These are phyloP conservation scores for Sarcophaga carnaria DNA, from an alignment of 2,888 invertebrate genomes.

Conservation along the genomic window DNA sequence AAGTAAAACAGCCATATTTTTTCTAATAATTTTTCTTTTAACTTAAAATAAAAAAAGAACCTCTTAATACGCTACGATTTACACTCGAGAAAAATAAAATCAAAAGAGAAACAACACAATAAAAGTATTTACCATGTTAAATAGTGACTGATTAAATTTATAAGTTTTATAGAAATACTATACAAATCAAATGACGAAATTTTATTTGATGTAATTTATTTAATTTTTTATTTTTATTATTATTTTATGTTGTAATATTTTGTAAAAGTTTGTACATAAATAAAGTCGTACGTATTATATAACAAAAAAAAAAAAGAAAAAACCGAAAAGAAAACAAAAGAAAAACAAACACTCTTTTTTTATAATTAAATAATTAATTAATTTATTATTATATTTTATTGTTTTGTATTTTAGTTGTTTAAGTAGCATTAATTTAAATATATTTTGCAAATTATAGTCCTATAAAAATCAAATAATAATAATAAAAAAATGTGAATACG, in stretches of 20 bases:
- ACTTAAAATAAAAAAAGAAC: not conserved
- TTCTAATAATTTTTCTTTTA: conserved; percentile 13
- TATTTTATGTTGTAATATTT: conserved; percentile 13
- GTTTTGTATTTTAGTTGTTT: conserved; percentile 58
- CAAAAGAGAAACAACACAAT: conserved; percentile 12
- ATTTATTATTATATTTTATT: conserved; percentile 54
- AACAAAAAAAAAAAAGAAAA: too few species aligned
- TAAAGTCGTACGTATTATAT: conserved; percentile 22
- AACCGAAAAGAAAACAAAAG: not conserved
- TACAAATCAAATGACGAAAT: too few species aligned
- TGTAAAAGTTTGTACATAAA: conserved; percentile 44
- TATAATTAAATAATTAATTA: conserved; percentile 45
- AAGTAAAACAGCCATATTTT: conserved; percentile 66
- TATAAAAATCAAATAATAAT: conserved; percentile 42
- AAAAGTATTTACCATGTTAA: conserved; percentile 64
- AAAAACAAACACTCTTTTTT: conserved; percentile 2
- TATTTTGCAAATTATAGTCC: conserved; percentile 64
- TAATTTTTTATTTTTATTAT: conserved; percentile 29
- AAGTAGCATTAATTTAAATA: conserved; percentile 64
- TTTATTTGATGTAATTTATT: not conserved
- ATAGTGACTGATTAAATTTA: conserved; percentile 69
- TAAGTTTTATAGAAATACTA: conserved; percentile 41
- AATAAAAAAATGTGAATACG: conserved; percentile 36
- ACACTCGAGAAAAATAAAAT: conserved; percentile 32
- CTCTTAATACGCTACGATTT: conserved; percentile 27